A percentile compares a stretch with the other conserved stretches of the same genome.
Conservation (phyloP, 30 jellyfish, hydroid and myxozoan genomes). For the Phacellophora camtschatica region DNA sequence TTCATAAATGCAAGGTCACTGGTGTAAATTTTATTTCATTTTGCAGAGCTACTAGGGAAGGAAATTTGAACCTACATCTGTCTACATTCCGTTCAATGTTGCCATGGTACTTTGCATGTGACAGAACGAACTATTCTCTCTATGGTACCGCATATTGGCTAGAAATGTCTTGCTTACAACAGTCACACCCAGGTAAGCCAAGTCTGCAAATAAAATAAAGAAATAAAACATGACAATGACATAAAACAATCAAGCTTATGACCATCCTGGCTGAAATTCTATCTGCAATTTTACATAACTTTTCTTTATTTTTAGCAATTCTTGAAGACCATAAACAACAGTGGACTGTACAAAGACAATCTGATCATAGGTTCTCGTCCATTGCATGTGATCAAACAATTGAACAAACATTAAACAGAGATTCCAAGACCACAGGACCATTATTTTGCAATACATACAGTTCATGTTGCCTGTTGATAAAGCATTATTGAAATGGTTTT, state of each 20-base stretch:
- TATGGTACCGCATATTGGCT: background rate
- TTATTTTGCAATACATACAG: too few species aligned
- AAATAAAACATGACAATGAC: too few species aligned
- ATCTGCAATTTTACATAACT: too few species aligned
- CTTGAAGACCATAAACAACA: background rate
- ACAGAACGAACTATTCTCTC: background rate
- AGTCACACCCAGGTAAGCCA: background rate
- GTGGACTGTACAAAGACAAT: constrained; percentile 66
- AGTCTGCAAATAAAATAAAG: too few species aligned
- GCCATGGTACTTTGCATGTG: background rate
- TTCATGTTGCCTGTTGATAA: too few species aligned
- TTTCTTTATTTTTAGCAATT: too few species aligned
- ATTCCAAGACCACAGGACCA: constrained; percentile 67
- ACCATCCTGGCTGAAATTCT: too few species aligned
- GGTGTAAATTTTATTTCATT: too few species aligned
- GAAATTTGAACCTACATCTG: background rate
- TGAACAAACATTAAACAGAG: constrained; percentile 68
- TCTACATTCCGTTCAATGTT: background rate
- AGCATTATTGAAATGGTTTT: too few species aligned
- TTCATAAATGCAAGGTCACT: too few species aligned
- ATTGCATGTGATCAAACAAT: constrained; percentile 60
- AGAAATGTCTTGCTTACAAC: background rate
- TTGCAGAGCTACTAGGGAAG: background rate
- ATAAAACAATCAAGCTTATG: too few species aligned
- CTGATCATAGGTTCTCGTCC: constrained; percentile 36